Percentiles rank a stretch among this genome's conserved stretches.
These are phyloP conservation scores for Crotalus tigris DNA, from an alignment of 2,113 vertebrate species.

Conservation along the genomic window DNA sequence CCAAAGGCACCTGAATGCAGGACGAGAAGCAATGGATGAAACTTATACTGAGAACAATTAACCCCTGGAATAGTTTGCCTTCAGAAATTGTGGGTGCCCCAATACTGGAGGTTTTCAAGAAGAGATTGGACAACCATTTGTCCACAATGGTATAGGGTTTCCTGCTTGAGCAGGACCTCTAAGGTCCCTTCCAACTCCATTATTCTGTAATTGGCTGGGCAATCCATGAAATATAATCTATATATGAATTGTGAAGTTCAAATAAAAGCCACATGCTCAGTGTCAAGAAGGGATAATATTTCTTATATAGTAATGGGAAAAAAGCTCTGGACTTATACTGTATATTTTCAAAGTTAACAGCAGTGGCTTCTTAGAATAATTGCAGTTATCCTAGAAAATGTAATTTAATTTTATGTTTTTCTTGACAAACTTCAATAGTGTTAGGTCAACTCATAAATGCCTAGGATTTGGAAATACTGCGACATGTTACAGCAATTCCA, in stretches of 20 bases:
- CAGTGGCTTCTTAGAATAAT: neutral
- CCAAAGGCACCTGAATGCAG: neutral
- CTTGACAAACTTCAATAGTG: neutral
- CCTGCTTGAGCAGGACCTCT: neutral
- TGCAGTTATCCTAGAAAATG: neutral
- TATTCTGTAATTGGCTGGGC: neutral
- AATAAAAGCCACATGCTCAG: neutral
- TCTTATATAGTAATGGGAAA: neutral
- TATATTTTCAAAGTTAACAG: neutral
- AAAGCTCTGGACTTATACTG: neutral
- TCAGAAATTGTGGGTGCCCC: neutral
- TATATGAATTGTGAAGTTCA: neutral
- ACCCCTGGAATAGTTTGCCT: neutral
- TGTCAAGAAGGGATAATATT: neutral
- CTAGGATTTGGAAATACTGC: neutral
- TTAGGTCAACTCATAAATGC: neutral
- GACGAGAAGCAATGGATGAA: neutral
- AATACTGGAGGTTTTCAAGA: neutral
- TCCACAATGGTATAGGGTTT: neutral
- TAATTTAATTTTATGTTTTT: neutral
- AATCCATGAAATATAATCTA: neutral
- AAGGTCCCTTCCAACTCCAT: neutral
- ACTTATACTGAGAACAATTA: neutral
- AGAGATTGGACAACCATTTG: neutral
- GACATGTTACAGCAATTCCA: neutral